Evolutionary conservation across 2,888 invertebrate species (phyloP).

Genomic region (Eupithecia insigniata): DNA sequence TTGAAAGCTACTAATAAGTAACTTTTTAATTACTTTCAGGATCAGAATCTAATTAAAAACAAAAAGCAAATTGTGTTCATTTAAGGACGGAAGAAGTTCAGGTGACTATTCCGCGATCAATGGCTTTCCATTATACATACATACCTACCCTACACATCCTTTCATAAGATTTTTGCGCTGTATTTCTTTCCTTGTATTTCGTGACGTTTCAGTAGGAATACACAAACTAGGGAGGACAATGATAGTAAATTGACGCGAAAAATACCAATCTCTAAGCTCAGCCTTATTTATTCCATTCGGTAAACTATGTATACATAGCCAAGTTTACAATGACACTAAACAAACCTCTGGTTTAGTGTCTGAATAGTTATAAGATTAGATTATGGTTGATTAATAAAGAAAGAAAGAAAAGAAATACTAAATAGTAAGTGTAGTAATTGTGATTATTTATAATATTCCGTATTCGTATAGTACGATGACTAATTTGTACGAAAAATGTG

Average conservation of each 20-base stretch:
- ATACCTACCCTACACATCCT: neutral
- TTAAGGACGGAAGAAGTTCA: neutral
- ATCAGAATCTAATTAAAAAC: conserved; percentile 11
- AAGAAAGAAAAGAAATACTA: no score
- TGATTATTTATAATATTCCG: no score
- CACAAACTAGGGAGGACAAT: neutral
- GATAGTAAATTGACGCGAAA: neutral
- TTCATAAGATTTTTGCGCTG: neutral
- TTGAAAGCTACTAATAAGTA: conserved; percentile 6
- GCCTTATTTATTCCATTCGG: neutral
- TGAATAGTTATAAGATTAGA: no score
- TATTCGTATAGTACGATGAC: no score
- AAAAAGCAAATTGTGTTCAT: neutral
- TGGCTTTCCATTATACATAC: no score
- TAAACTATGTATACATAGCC: no score
- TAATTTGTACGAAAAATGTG: no score
- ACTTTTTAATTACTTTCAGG: conserved; percentile 15
- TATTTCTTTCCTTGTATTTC: neutral
- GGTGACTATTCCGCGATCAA: neutral
- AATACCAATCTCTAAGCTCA: neutral
- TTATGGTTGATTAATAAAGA: no score
- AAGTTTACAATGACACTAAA: no score
- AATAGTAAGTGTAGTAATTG: no score
- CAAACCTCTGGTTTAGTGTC: no score
- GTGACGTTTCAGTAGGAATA: neutral